Base-by-base conservation (phyloP, 2,113 vertebrate genomes). In the Plestiodon gilberti region DNA sequence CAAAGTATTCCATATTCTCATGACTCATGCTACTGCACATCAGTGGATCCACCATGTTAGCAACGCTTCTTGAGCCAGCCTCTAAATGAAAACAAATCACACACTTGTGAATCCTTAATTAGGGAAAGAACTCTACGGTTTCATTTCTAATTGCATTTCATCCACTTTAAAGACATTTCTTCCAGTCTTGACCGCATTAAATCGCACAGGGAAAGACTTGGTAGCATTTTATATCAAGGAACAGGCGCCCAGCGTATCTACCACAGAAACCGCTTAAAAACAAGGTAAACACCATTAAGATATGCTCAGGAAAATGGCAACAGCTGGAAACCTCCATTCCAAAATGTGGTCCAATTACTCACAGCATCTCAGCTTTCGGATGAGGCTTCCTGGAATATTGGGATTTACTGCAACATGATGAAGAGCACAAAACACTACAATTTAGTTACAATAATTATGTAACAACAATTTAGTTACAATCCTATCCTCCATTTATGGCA, bases 101-200 rank as follows among this genome's bases (percentile, higher is more conserved):
- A 83, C 55, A 61, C 69, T 74, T 83, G 69, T 79, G 84, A 79
- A 85, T 78, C 43, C 52, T 78, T 85, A 79, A 78, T 79, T 70
- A 70, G 75, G 52, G 62, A 38, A 78, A 57, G 25, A 48, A 86
- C 13, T 83, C 65, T 71, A 65, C 59, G 65, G 11, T 84, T 81
- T 69, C 80, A 81, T 55, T 61, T 48, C 30, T 92, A 93, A 94
- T 91, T 90, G 89, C 91, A 93, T 92, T 88, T 78, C 85, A 91
- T 67, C 84, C 79, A 89, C 82, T 84, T 90, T 87, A 89, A 92
- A 84, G 84, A 9, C 71, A 93, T 90, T 89, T 90, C 23, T 28
- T 87, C 82, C 90, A 89, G 81, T 89, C 73, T 87, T 79, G 62
- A 40, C 83, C 81, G 14, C 88, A 92, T 89, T 85, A 79, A 48